These are phyloP conservation scores for Drosophila greeni DNA, from an alignment of 2,888 invertebrate species.

Conservation along the genomic window DNA sequence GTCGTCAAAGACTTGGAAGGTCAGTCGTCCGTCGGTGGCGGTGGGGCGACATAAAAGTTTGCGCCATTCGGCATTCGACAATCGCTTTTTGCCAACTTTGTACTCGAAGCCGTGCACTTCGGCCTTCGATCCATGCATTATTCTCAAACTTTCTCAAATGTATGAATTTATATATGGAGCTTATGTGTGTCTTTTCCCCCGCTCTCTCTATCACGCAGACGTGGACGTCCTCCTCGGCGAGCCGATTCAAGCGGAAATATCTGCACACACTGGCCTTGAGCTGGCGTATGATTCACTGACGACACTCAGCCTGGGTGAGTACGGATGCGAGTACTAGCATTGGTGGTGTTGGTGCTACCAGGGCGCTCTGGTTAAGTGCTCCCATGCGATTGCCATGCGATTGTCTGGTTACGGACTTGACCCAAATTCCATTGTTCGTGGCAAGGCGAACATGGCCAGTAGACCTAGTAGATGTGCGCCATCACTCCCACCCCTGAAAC, in stretches of 20 bases:
- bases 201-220: constrained; percentile 78
- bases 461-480: constrained; percentile 20
- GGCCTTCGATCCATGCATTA: constrained; percentile 60
- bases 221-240: constrained; percentile 86
- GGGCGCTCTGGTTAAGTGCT: constrained; percentile 43
- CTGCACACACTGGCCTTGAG: constrained; percentile 87
- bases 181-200: constrained; percentile 11
- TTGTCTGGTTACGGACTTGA: constrained; percentile 53
- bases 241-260: constrained; percentile 87
- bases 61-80: constrained; percentile 40
- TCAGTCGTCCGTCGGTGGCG: constrained; percentile 76
- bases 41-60: constrained; percentile 41
- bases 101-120: constrained; percentile 41
- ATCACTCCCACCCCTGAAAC: constrained; percentile 1
- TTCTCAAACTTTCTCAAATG: constrained; percentile 59
- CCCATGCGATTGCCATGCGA: constrained; percentile 33
- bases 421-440: constrained; percentile 49
- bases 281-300: constrained; percentile 85
- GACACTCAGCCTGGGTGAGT: constrained; percentile 85
- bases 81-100: constrained; percentile 40
- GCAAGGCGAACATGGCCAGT: constrained; percentile 23
- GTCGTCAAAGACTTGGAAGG: constrained; percentile 83
- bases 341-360: constrained; percentile 7
- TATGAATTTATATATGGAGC: constrained; percentile 22
- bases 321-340: constrained; percentile 30